Evolutionary conservation across 2,797 vertebrate species (phyloP).

Genomic region (Heliangelus exortis): DNA sequence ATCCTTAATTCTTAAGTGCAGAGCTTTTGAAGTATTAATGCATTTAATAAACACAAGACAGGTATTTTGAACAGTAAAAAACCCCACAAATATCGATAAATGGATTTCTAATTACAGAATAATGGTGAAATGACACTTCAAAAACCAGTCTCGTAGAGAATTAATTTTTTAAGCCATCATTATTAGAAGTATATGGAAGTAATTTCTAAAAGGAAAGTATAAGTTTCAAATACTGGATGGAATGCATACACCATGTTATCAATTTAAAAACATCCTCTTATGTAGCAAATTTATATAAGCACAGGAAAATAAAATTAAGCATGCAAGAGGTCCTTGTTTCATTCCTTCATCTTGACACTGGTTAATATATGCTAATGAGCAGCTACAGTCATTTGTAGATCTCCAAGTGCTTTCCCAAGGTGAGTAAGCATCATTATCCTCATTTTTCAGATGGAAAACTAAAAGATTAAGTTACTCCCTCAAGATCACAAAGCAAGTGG

Average conservation of each 20-base stretch:
- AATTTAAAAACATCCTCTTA: not conserved
- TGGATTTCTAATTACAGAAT: not conserved
- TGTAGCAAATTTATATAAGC: not conserved
- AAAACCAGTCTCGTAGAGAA: not conserved
- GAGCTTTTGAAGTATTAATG: not conserved
- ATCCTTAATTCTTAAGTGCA: not conserved
- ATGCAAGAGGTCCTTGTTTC: not conserved
- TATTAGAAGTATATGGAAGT: not conserved
- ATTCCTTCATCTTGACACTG: not conserved
- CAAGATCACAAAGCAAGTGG: conserved; percentile 20
- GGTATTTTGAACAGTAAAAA: not conserved
- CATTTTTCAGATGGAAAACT: conserved; percentile 60
- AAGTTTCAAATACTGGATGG: not conserved
- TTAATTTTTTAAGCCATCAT: not conserved
- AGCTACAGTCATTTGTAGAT: not conserved
- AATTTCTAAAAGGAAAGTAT: not conserved
- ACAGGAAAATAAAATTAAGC: not conserved
- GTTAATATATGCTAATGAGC: conserved; percentile 13
- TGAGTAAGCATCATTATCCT: conserved; percentile 51
- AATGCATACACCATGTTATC: not conserved
- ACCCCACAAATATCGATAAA: not conserved
- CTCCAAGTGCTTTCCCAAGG: conserved; percentile 31
- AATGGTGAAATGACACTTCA: not conserved
- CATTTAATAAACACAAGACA: not conserved
- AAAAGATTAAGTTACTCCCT: conserved; percentile 49